A percentile compares a stretch with the other conserved stretches of the same genome.
These are phyloP conservation scores for Perognathus longimembris DNA, from an alignment of 2,113 vertebrate genomes.

Conservation along the genomic window DNA sequence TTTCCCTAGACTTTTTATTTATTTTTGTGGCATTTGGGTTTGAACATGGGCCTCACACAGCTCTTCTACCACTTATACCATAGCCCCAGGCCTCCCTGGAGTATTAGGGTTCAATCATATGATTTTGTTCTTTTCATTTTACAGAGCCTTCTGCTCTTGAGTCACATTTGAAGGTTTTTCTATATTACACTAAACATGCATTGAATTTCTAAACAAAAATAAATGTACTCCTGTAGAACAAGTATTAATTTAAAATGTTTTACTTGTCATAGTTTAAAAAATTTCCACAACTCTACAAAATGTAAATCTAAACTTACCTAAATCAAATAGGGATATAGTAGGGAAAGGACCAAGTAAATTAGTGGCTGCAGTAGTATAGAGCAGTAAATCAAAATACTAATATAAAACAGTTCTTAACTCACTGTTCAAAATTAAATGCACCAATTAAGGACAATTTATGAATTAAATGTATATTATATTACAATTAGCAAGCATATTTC, in stretches of 20 bases:
- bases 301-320: constrained; percentile 38
- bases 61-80: background rate
- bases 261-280: background rate
- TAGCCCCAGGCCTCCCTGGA: too few species aligned
- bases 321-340: constrained; percentile 21
- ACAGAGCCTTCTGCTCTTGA: background rate
- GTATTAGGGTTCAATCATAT: background rate
- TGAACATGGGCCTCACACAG: too few species aligned
- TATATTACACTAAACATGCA: constrained; percentile 40
- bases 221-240: background rate
- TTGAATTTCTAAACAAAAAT: background rate
- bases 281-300: too few species aligned
- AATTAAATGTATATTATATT: constrained; percentile 8
- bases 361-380: background rate
- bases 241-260: constrained; percentile 31
- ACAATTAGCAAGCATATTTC: constrained; percentile 42
- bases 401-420: constrained; percentile 40
- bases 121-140: constrained; percentile 16
- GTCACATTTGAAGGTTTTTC: background rate
- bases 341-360: constrained; percentile 3
- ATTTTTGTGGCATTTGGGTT: background rate
- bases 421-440: constrained; percentile 43
- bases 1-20: constrained; percentile 13
- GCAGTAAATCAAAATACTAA: constrained; percentile 25
- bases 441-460: constrained; percentile 34